Base-by-base conservation (phyloP, 1,140 invertebrate species). In the Listronotus bonariensis region DNA sequence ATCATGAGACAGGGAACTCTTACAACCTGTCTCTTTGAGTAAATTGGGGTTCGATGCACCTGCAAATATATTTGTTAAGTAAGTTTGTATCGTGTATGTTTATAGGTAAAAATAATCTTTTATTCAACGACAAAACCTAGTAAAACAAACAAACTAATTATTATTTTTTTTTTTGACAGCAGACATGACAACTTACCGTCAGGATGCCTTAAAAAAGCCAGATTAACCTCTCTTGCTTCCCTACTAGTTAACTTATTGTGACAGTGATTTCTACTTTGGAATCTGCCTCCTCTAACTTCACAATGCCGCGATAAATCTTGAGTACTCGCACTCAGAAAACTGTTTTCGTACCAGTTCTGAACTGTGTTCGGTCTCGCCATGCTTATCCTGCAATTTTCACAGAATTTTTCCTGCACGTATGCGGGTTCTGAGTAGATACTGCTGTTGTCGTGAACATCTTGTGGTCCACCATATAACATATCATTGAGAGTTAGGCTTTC, bases 1-100 rank as follows among this genome's bases (percentile, higher is more conserved):
- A 64, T 41, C 52, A 7, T 34, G 41, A 45, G 43, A 12, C 51
- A 55, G 46, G 14, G 56, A 17, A 18, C 43, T 38, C 51, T 49
- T 66, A 57, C 15, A 65, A 17, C 34, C 62, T 56, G 61, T 64
- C 61, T 64, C 61, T 64, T 64, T 64, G 61, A 56, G 63, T 70
- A 95, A 82, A 82, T 93, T 93, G 10, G 93, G 92, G 85, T 95
- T 93, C 5, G 93, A 96, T 26, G 93, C 92, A 40, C 58, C 58
- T 60, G 26, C 8, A 60, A n/a, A n/a, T n/a, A n/a, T n/a, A n/a
- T n/a, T n/a, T n/a, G n/a, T n/a, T n/a, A n/a, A n/a, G n/a, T n/a
- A n/a, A n/a, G n/a, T n/a, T n/a, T n/a, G n/a, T n/a, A n/a, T n/a
- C n/a, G n/a, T n/a, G n/a, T n/a, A n/a, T n/a, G n/a, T n/a, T n/a